Conservation (phyloP, 1,140 invertebrate species). For the Araneus ventricosus region DNA sequence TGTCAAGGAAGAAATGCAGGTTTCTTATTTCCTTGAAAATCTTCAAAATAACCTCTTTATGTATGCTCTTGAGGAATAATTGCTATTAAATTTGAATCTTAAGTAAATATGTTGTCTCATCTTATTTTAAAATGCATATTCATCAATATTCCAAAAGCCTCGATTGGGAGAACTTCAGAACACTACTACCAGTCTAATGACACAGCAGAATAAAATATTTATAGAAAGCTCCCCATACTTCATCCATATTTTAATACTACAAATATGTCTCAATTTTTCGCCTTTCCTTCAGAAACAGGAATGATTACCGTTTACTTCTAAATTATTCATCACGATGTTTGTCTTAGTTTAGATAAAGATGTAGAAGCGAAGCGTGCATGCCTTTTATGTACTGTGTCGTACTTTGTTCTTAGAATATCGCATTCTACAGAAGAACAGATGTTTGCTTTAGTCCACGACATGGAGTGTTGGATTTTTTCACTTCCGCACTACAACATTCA, state of each 20-base stretch:
- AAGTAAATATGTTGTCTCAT: neutral
- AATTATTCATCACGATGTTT: neutral
- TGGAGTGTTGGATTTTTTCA: neutral
- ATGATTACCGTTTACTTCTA: neutral
- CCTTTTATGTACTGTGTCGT: neutral
- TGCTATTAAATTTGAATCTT: neutral
- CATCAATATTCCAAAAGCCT: neutral
- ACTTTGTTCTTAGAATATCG: neutral
- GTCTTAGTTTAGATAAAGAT: neutral
- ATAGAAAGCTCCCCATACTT: neutral
- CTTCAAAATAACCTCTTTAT: neutral
- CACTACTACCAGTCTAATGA: neutral
- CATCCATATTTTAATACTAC: neutral
- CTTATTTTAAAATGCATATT: neutral
- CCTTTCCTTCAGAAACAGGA: neutral
- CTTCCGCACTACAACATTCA: no score
- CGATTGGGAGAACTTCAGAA: neutral
- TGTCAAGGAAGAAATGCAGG: no score
- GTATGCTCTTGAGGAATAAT: neutral
- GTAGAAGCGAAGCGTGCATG: neutral
- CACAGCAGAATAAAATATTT: neutral
- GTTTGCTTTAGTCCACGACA: neutral
- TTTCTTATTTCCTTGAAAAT: no score
- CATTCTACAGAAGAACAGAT: neutral
- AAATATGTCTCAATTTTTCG: neutral